Conservation (phyloP, 2,888 invertebrate species). For the Lathronympha strigana region DNA sequence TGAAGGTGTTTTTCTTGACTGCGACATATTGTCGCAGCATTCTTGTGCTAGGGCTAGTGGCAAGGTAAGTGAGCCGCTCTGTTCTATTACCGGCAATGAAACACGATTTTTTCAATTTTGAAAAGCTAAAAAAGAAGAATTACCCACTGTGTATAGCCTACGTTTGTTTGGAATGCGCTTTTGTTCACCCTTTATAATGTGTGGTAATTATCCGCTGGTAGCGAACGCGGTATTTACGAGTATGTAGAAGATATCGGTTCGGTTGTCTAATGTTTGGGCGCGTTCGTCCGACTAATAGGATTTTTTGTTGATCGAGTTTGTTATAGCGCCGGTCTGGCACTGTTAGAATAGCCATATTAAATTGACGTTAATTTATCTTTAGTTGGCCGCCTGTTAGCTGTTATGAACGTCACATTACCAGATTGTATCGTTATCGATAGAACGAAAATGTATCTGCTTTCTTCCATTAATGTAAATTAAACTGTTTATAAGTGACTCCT, state of each 20-base stretch:
- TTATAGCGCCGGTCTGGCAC: constrained; percentile 46
- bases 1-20: too few relatives aligned
- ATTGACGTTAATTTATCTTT: constrained; percentile 71
- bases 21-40: too few relatives aligned
- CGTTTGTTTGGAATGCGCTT: constrained; percentile 72
- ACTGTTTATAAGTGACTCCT: constrained; percentile 26
- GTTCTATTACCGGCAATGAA: too few relatives aligned
- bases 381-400: constrained; percentile 54
- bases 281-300: constrained; percentile 73
- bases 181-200: constrained; percentile 77
- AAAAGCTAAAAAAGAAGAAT: too few relatives aligned
- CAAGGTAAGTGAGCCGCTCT: too few relatives aligned
- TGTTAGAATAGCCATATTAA: constrained; percentile 65
- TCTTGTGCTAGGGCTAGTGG: too few relatives aligned
- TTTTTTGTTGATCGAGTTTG: constrained; percentile 66
- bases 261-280: constrained; percentile 70
- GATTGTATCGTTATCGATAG: constrained; percentile 35
- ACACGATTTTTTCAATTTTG: too few relatives aligned
- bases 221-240: constrained; percentile 56
- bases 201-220: constrained; percentile 73
- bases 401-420: constrained; percentile 32
- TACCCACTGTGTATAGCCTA: constrained; percentile 40
- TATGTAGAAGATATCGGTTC: constrained; percentile 61
- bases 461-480: constrained; percentile 34
- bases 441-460: constrained; percentile 22